These are phyloP conservation scores for Rhegmatorhina hoffmannsi DNA, from an alignment of 2,113 vertebrate species.

Conservation along the genomic window DNA sequence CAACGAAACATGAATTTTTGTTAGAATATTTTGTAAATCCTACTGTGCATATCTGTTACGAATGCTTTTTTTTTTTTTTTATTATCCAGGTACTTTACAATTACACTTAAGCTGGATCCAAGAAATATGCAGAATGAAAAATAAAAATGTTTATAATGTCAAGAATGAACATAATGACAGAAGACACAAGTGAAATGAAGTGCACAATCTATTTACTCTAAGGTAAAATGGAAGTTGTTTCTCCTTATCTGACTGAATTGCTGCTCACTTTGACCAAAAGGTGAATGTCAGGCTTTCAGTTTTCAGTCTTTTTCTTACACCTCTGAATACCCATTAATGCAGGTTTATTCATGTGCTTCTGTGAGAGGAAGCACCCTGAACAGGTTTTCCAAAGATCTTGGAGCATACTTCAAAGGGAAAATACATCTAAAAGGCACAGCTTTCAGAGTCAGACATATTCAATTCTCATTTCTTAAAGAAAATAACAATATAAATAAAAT, in stretches of 20 bases:
- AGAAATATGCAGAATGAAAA: background rate
- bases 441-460: background rate
- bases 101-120: background rate
- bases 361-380: background rate
- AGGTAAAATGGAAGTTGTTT: background rate
- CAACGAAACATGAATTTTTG: background rate
- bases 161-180: background rate
- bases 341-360: background rate
- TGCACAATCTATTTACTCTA: background rate
- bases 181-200: background rate
- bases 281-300: background rate
- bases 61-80: background rate
- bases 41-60: background rate
- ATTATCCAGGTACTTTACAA: background rate
- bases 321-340: background rate
- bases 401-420: background rate
- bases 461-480: background rate
- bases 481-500: background rate
- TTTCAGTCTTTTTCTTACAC: background rate
- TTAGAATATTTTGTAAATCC: background rate
- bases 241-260: background rate
- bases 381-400: background rate
- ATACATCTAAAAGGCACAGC: background rate
- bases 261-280: background rate
- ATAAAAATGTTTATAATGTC: background rate